These are phyloP conservation scores for Centroberyx gerrardi DNA, from an alignment of 2,797 vertebrate genomes.

Conservation along the genomic window DNA sequence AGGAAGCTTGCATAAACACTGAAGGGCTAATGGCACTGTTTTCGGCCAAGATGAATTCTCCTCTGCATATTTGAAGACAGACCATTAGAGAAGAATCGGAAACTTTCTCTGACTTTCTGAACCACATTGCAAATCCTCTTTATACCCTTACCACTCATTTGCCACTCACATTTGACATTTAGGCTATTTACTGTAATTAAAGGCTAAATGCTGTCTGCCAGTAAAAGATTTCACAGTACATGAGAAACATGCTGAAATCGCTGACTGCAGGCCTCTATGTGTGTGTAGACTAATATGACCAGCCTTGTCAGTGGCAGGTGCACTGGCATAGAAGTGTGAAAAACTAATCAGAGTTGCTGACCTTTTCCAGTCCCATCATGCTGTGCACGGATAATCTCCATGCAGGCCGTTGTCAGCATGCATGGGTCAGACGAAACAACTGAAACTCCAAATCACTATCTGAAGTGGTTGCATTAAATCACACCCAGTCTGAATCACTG, in stretches of 20 bases:
- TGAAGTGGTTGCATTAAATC: conserved; percentile 11
- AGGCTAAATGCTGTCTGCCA: background rate
- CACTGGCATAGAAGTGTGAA: conserved; percentile 66
- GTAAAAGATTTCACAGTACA: conserved; percentile 8
- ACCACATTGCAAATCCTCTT: background rate
- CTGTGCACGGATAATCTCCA: conserved; percentile 68
- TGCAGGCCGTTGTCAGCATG: conserved; percentile 53
- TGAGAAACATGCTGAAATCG: conserved; percentile 19
- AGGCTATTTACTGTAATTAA: background rate
- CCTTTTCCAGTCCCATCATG: conserved; percentile 67
- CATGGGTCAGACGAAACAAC: conserved; percentile 37
- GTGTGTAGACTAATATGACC: conserved; percentile 37
- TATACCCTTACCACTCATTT: conserved; percentile 3
- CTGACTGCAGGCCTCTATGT: conserved; percentile 10
- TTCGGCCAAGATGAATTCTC: conserved; percentile 33
- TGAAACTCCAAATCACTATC: conserved; percentile 22
- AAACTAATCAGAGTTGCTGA: conserved; percentile 75
- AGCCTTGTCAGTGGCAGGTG: conserved; percentile 60
- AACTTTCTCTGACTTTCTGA: conserved; percentile 18
- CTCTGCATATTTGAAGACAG: conserved; percentile 27
- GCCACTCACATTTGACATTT: conserved; percentile 8
- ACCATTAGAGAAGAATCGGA: background rate
- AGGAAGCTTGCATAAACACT: conserved; percentile 37
- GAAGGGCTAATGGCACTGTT: conserved; percentile 37
- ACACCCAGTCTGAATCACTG: background rate